Conservation (phyloP, 2,113 vertebrate genomes). For the Puma concolor region DNA sequence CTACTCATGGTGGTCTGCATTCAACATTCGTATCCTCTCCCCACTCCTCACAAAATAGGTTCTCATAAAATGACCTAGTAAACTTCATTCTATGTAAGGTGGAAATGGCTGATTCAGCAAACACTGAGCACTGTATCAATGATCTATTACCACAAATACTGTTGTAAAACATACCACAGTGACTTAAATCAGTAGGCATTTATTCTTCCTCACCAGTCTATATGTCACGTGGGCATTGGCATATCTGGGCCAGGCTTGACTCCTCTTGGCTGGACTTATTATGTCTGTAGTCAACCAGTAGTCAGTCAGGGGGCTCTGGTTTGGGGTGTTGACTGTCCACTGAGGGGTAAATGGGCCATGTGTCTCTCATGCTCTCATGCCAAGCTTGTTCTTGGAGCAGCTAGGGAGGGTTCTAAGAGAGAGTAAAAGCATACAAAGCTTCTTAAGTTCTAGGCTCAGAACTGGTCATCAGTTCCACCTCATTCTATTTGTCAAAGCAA, state of each 20-base stretch:
- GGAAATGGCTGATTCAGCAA: not conserved
- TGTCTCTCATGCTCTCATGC: not conserved
- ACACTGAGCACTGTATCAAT: not conserved
- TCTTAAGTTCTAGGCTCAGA: not conserved
- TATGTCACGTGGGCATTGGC: not conserved
- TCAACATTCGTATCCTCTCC: not conserved
- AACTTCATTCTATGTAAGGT: not conserved
- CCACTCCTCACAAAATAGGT: not conserved
- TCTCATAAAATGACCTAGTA: not conserved
- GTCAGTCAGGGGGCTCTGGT: not conserved
- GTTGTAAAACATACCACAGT: not conserved
- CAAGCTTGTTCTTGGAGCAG: not conserved
- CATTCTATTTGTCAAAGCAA: not conserved
- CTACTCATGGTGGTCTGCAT: not conserved
- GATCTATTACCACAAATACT: not conserved
- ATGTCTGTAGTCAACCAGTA: not conserved
- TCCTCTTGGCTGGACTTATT: not conserved
- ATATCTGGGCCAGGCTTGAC: not conserved
- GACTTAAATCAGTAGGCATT: constrained; percentile 22
- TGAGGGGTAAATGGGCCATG: not conserved
- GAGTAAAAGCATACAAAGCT: not conserved
- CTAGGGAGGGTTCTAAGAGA: not conserved
- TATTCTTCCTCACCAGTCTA: not conserved
- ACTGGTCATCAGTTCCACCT: not conserved
- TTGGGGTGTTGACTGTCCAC: not conserved